Base-by-base conservation (phyloP, 2,888 invertebrate genomes). In the Augiades crinisus region DNA sequence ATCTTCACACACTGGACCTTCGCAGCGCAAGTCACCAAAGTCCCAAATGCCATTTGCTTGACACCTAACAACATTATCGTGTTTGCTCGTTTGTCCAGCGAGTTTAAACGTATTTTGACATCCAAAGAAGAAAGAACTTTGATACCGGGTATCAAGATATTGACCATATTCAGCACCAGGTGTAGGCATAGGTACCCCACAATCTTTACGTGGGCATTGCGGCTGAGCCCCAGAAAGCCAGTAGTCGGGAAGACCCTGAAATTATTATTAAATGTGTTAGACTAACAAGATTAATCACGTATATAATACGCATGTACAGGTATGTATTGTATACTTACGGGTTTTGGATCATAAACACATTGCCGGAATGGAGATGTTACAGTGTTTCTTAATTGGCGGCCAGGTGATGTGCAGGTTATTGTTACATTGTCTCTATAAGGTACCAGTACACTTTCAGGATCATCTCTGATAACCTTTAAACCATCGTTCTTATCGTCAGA, bases 1-100 rank as follows among this genome's bases (percentile, higher is more conserved):
- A 81, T 99, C 98, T 77, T 96, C 96, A 76, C 98, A 98, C 1
- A 98, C 98, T 2, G 98, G 98, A 13, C 98, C 99, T 90, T 98
- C 98, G 72, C 99, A 99, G 47, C 97, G 91, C 43, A 99, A 90
- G 73, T 98, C 97, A 19, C 99, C 99, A 75, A 99, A 98, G 88
- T 99, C 99, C 99, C 99, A 99, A 56, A 96, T 94, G 1, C 97
- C 97, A 70, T 97, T 97, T 0, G 94, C 94, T 85, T 95, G 95
- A 79, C 99, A 99, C 57, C 95, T 90, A 0, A 99, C 98, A 7
- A 96, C 95, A 72, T 97, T 97, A 68, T 98, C 98, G 63, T 97
- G 95, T 64, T 95, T 94, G 59, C 94, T 95, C 1, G 98, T 97
- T 85, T 98, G 97, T 1, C 98, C 98, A 13, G 96, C 97, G 10